phyloP scores from a whole-genome alignment of 2,888 invertebrate genomes.

The Cremastinae sp. region DNA sequence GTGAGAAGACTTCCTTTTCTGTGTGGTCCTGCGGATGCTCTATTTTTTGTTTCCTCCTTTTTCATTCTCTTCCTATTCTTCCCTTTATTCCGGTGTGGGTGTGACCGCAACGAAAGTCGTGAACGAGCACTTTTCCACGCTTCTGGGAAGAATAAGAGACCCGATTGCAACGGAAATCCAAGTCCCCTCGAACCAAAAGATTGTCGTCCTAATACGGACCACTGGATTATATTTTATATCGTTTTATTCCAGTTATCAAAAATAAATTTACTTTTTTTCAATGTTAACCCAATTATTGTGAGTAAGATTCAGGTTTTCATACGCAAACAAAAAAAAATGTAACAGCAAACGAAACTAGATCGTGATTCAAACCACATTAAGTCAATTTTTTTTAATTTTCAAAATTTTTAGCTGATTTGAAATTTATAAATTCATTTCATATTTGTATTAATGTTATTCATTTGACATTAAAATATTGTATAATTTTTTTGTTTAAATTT shows the following conservation, averaged over 20 bases:
- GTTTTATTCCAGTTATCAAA: no score
- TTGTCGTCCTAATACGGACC: no score
- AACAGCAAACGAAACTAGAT: no score
- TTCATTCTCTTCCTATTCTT: constrained; percentile 18
- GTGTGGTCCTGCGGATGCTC: constrained; percentile 53
- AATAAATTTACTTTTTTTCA: not conserved
- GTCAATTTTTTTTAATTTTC: no score
- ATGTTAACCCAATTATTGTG: not conserved
- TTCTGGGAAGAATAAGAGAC: constrained; percentile 68
- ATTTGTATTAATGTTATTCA: no score
- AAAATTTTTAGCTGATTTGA: no score
- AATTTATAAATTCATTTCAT: no score
- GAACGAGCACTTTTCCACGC: constrained; percentile 71
- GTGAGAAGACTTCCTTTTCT: constrained; percentile 37
- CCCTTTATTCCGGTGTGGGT: constrained; percentile 66
- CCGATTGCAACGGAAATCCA: constrained; percentile 6
- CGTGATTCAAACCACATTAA: no score
- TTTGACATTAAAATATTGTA: no score
- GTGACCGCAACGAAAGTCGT: constrained; percentile 73
- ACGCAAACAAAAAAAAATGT: no score
- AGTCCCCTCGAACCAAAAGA: no score
- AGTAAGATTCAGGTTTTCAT: not conserved
- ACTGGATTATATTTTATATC: no score
- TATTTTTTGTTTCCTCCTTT: constrained; percentile 40
- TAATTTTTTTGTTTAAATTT: not conserved